Evolutionary conservation across 2,888 invertebrate species (phyloP), one percentile per base, ranked within the genome.

Genomic region (Heliconius aoede): DNA sequence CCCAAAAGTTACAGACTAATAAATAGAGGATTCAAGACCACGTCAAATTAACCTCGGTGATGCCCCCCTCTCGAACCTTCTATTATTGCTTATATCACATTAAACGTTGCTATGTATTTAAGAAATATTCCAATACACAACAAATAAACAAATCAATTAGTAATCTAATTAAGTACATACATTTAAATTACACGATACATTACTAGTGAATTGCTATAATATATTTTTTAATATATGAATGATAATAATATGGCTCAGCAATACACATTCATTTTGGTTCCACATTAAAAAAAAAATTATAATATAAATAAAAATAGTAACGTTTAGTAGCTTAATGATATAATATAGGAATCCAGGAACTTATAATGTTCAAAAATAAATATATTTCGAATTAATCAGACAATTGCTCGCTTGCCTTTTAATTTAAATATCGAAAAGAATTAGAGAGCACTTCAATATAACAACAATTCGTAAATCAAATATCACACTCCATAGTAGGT

Each of bases 11-110:
- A 94, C 93, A 92, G 90, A 93, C 93, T 94, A 94, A 93, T 92
- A 89, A 92, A 93, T 90, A 94, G 89, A 93, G 92, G 91, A 90
- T 92, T 92, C 91, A 91, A 78, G 92, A 92, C 93, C 89, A 89
- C 87, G 89, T 90, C 89, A 88, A 88, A 86, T 89, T 86, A 87
- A 88, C 85, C 84, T 87, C 89, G 90, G 84, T 86, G 83, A 82
- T 81, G 84, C 80, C 80, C 36, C n/a, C 78, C 78, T 79, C 76
- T 60, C 83, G 55, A n/a, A n/a, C 55, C 55, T 21, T n/a, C 89
- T 90, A 92, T 93, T 94, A 93, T 93, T 93, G 93, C 93, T 93
- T 87, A 91, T 93, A 93, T 94, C 94, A 93, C 94, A 94, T 91
- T 86, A 86, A 89, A 90, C 86, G 89, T 92, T 88, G 88, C 88